Percentiles rank a stretch among this genome's conserved stretches.
Evolutionary conservation across 2,888 invertebrate genomes (phyloP).

Genomic region (Ornithoptera priamus): DNA sequence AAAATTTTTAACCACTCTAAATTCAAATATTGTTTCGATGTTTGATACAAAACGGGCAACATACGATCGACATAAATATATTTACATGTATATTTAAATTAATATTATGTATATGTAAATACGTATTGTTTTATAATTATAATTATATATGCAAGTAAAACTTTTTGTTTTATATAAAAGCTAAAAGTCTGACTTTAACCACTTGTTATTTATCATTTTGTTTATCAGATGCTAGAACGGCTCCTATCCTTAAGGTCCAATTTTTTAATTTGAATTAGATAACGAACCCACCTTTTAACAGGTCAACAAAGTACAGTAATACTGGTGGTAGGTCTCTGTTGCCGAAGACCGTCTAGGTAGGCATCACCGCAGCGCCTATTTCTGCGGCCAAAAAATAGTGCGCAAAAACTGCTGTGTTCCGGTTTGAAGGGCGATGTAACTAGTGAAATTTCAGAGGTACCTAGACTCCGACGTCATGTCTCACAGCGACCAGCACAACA

Average conservation of each 20-base stretch:
- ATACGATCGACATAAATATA: slow-evolving; percentile 66
- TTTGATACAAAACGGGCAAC: slow-evolving; percentile 42
- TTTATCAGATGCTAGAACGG: slow-evolving; percentile 57
- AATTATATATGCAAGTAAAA: slow-evolving; percentile 71
- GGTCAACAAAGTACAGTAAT: not conserved
- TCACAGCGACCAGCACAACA: too few relatives aligned
- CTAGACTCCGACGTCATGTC: too few relatives aligned
- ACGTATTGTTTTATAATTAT: slow-evolving; percentile 75
- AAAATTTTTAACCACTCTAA: not conserved
- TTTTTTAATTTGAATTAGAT: not conserved
- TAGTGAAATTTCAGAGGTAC: too few relatives aligned
- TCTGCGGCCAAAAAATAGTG: too few relatives aligned
- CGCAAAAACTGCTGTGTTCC: too few relatives aligned
- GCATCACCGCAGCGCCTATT: too few relatives aligned
- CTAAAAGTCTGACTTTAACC: slow-evolving; percentile 79
- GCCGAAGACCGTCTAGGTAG: too few relatives aligned
- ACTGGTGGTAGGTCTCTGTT: not conserved
- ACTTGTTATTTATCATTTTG: slow-evolving; percentile 70
- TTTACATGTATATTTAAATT: slow-evolving; percentile 73
- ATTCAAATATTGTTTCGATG: not conserved
- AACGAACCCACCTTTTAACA: not conserved
- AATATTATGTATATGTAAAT: slow-evolving; percentile 79
- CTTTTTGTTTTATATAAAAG: slow-evolving; percentile 67
- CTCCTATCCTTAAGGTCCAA: slow-evolving; percentile 26
- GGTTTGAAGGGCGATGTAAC: too few relatives aligned